A percentile compares a stretch with the other conserved stretches of the same genome.
phyloP scores from a whole-genome alignment of 1,140 invertebrate species.

The Penaeus vannamei region DNA sequence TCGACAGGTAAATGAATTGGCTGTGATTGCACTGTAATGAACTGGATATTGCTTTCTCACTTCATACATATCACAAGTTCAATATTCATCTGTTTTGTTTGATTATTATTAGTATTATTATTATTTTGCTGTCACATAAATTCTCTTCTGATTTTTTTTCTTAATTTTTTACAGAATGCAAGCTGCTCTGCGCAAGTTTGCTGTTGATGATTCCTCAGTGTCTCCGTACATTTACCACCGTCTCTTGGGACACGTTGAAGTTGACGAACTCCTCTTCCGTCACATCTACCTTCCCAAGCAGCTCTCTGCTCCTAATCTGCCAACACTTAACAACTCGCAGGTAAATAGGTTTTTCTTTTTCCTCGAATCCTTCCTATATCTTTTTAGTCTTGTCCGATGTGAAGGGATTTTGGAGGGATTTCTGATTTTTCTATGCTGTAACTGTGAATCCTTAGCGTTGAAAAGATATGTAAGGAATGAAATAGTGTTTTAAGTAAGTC shows the following conservation, averaged over 20 bases:
- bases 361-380: background rate
- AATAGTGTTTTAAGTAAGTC: no score
- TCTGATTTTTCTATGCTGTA: background rate
- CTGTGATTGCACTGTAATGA: slow-evolving; percentile 4
- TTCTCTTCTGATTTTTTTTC: background rate
- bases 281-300: slow-evolving; percentile 91
- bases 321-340: slow-evolving; percentile 97
- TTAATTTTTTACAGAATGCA: slow-evolving; percentile 85
- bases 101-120: background rate
- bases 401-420: background rate
- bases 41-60: slow-evolving; percentile 32
- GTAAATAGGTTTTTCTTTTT: slow-evolving; percentile 69
- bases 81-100: background rate
- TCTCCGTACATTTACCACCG: slow-evolving; percentile 98
- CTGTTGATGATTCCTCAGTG: slow-evolving; percentile 95
- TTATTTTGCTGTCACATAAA: background rate
- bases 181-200: slow-evolving; percentile 93
- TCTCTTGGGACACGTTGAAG: slow-evolving; percentile 91
- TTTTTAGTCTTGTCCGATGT: background rate
- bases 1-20: slow-evolving; percentile 83
- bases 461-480: no score
- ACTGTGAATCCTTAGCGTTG: no score
- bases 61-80: background rate
- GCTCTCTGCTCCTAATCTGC: slow-evolving; percentile 96
- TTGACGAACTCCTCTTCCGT: slow-evolving; percentile 94